A percentile compares a stretch with the other conserved stretches of the same genome.
Evolutionary conservation across 2,113 vertebrate genomes (phyloP).

Genomic region (Forbesichthys papilliferus): DNA sequence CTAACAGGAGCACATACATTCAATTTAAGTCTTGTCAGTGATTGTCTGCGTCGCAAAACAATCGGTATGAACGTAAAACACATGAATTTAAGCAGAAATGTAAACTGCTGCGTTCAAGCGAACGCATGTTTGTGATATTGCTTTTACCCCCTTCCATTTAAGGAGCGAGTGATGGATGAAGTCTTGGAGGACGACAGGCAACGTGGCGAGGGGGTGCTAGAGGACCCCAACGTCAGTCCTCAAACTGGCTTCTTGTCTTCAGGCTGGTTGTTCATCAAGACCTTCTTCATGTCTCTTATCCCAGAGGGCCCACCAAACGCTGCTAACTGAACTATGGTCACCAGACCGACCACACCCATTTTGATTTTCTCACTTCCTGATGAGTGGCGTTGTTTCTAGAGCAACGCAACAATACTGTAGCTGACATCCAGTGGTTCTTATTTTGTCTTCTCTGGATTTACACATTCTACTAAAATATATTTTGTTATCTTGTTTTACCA

Average conservation of each 20-base stretch:
- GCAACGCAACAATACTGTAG: neutral
- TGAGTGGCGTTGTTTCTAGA: neutral
- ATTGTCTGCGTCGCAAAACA: too few relatives aligned
- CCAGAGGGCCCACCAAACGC: constrained; percentile 92
- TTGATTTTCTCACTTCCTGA: constrained; percentile 19
- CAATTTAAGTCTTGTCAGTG: too few relatives aligned
- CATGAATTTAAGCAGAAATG: too few relatives aligned
- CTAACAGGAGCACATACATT: too few relatives aligned
- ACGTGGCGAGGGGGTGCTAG: constrained; percentile 80
- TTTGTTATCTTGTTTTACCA: neutral
- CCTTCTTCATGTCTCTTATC: constrained; percentile 96
- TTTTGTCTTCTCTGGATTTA: neutral
- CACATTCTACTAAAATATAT: neutral
- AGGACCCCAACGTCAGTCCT: constrained; percentile 74
- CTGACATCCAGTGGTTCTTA: neutral
- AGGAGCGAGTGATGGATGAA: constrained; percentile 88
- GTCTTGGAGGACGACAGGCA: constrained; percentile 82
- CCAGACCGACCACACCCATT: neutral
- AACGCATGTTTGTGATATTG: neutral
- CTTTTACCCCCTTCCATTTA: constrained; percentile 52
- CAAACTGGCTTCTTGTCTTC: constrained; percentile 88
- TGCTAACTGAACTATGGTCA: constrained; percentile 81
- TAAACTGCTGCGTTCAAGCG: neutral
- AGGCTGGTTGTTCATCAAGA: constrained; percentile 94
- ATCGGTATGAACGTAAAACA: too few relatives aligned